phyloP scores from a whole-genome alignment of 1,140 invertebrate genomes.

The Dysdera silvatica region DNA sequence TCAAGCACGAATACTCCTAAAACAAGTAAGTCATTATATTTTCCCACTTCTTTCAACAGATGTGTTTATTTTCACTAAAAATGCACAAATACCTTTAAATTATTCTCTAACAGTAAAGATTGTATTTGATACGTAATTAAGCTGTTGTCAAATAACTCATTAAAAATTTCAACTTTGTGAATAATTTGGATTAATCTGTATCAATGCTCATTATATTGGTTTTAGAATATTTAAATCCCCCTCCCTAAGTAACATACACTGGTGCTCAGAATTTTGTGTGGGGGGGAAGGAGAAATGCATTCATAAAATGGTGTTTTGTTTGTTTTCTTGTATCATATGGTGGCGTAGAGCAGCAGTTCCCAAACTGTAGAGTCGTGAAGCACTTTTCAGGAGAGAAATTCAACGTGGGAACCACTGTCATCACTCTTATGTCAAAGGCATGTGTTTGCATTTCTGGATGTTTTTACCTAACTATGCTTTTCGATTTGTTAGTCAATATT shows the following conservation, averaged over 20 bases:
- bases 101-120: neutral
- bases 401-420: too few species aligned
- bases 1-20: slow-evolving; percentile 18
- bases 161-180: neutral
- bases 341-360: too few species aligned
- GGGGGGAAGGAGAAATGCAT: too few species aligned
- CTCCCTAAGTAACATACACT: neutral
- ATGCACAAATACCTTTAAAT: neutral
- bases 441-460: too few species aligned
- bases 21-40: slow-evolving; percentile 26
- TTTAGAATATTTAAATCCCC: neutral
- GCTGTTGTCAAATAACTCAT: neutral
- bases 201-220: neutral
- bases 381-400: too few species aligned
- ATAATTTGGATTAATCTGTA: neutral
- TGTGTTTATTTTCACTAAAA: neutral
- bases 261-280: neutral
- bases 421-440: too few species aligned
- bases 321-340: too few species aligned
- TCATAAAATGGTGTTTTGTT: too few species aligned
- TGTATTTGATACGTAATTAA: neutral
- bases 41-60: neutral
- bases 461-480: too few species aligned
- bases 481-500: too few species aligned
- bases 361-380: too few species aligned